phyloP scores from a whole-genome alignment of 2,113 vertebrate genomes.

The Neogale vison region DNA sequence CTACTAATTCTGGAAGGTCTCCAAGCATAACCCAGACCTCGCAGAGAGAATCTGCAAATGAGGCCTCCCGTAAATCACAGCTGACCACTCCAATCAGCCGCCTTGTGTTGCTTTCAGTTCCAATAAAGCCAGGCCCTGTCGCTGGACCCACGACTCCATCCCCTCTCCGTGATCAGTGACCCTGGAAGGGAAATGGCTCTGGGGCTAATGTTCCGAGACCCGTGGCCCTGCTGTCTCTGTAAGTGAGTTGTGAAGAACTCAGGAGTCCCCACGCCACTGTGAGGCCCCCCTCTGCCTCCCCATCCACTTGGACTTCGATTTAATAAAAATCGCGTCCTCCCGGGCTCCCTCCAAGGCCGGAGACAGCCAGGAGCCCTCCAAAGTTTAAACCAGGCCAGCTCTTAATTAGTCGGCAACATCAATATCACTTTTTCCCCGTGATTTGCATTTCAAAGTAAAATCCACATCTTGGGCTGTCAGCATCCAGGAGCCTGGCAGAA shows the following conservation, averaged over 20 bases:
- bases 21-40: background rate
- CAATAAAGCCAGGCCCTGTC: constrained; percentile 4
- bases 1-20: background rate
- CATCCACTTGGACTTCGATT: constrained; percentile 32
- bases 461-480: constrained; percentile 39
- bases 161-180: background rate
- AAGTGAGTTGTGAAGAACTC: constrained; percentile 38
- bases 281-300: background rate
- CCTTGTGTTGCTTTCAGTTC: background rate
- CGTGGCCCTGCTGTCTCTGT: fast-evolving
- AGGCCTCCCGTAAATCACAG: background rate
- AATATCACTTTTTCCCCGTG: background rate
- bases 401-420: constrained; percentile 49
- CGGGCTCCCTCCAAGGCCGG: background rate
- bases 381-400: constrained; percentile 56
- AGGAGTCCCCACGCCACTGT: background rate
- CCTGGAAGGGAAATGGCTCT: background rate
- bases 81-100: background rate
- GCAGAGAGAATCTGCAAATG: background rate
- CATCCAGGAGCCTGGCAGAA: background rate
- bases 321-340: constrained; percentile 53
- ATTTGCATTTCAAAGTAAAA: constrained; percentile 74
- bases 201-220: background rate
- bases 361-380: constrained; percentile 57
- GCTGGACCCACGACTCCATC: background rate